Evolutionary conservation across 1,140 invertebrate genomes (phyloP), one percentile per base, ranked within the genome.

Genomic region (Diorhabda sublineata): DNA sequence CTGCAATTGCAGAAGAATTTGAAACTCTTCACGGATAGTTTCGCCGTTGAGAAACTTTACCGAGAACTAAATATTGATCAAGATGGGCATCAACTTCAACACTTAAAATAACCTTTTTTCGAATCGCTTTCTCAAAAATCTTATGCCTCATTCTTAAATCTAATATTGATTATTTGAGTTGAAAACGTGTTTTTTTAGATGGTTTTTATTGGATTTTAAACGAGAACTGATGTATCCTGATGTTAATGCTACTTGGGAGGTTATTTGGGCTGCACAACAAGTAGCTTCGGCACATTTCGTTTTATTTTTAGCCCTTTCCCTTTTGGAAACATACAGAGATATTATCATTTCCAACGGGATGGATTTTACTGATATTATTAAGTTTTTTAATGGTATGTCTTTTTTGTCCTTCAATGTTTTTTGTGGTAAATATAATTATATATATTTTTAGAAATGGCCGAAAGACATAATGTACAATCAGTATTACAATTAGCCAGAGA

Each of bases 281-380:
- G 89, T 95, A 62, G 88, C 93, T 41, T 95, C 94, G 0, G 85
- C 87, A 44, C 91, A 97, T 82, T 98, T 98, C 86, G 93, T 95
- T 58, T 82, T 98, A 41, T 98, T 98, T 83, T 88, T 98, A 70
- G 96, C 95, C 0, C 85, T 98, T 52, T 94, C 95, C 0, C 81
- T 98, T 57, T 87, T 98, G 1, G 92, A 96, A 82, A 93, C 92
- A 69, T 98, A 98, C 81, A 82, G 96, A 63, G 95, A 97, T 78
- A 94, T 98, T 69, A 96, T 98, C 57, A 83, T 98, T 47, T 92
- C 93, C 68, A 97, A 98, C 82, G 89, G 91, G 73, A 98, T 98
- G 95, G 95, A 98, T 80, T 98, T 97, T 80, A 98, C 96, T 1
- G 96, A 98, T 82, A 96, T 98, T 73, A 98, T 98, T 77, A 97